Evolutionary conservation across 2,888 invertebrate genomes (phyloP), one percentile per base, ranked within the genome.

Genomic region (Tenthredo distinguenda): DNA sequence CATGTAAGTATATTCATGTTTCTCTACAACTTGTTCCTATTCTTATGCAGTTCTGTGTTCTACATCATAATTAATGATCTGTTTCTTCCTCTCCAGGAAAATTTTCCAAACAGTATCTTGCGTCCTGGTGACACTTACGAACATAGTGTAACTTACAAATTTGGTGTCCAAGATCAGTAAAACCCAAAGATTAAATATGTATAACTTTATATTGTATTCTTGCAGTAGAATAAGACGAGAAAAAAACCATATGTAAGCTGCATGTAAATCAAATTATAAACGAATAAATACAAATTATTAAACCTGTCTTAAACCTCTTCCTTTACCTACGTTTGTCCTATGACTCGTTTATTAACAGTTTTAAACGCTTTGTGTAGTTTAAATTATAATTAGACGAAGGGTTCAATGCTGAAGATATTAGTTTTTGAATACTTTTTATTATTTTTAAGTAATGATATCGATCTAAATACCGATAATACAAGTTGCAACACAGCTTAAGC

Each of bases 71-170:
- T 84, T 6, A 31, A 84, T 72, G 12, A 37, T 72, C 31, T 83
- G 72, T 85, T 72, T 87, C 90, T 87, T 88, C 90, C 87, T 88
- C 89, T 95, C 83, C 94, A 97, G 96, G 93, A 93, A 89, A 96
- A 96, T 89, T 98, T 98, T 89, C 98, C 98, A 1, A 95, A 95
- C 85, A 95, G 96, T 6, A 94, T 97, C 77, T 90, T 98, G 74
- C 95, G 96, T 89, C 97, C 98, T 15, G 97, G 96, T 1, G 95
- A 97, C 89, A 94, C 94, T 1, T 98, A 98, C 91, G 93, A 94
- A 34, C 97, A 98, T 90, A 95, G 94, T 86, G 96, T 97, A 65
- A 95, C 96, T 86, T 97, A 97, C 92, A 97, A 96, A 94, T 98
- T 97, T 92, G 96, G 96, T 90, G 87, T 90, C 15, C 85, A 89